Base-by-base conservation (phyloP, 2,888 invertebrate genomes). In the Phyto melanocephala region DNA sequence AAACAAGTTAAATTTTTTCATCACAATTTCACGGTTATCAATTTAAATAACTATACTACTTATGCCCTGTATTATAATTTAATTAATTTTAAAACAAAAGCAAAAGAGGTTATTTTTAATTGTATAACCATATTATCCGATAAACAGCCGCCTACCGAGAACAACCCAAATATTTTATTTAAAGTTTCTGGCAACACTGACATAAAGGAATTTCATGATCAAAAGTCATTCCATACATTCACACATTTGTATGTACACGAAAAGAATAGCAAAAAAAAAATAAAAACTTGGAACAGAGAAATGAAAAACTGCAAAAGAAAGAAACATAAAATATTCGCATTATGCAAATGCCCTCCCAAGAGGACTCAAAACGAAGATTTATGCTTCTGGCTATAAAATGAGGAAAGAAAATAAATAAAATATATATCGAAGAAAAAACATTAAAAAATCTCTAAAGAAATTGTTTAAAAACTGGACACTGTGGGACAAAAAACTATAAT, bases 301-400 rank as follows among this genome's bases (percentile, higher is more conserved):
- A 54, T 54, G 8, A n/a, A 71, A 50, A 47, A 24, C 45, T 15
- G 17, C 28, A 56, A 50, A 50, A 47, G 11, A 70, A 20, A 45
- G 47, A 70, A 47, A 52, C 65, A 42, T 54, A 45, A 72, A 77
- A 60, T 45, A 67, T 28, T 5, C 6, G 28, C 6, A 28, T 67
- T 82, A 82, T 82, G 79, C 82, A 82, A 82, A 82, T 82, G 71
- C 65, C 81, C 71, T 79, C 79, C 71, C 75, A 79, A 76, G 81
- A 74, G 70, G 58, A 37, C 33, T 40, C 13, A 24, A 33, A 15
- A 50, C 37, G 58, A 22, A 72, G 52, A 62, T 35, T 67, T 63
- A 58, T 65, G 52, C 35, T 56, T 37, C 2, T 40, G 11, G 35
- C 15, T 37, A n/a, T 22, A 54, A 68, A 22, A 13, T 24, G 15